Percentiles rank a stretch among this genome's conserved stretches.
Conservation (phyloP, 30 jellyfish, hydroid and myxozoan genomes). For the Pelagia noctiluca region DNA sequence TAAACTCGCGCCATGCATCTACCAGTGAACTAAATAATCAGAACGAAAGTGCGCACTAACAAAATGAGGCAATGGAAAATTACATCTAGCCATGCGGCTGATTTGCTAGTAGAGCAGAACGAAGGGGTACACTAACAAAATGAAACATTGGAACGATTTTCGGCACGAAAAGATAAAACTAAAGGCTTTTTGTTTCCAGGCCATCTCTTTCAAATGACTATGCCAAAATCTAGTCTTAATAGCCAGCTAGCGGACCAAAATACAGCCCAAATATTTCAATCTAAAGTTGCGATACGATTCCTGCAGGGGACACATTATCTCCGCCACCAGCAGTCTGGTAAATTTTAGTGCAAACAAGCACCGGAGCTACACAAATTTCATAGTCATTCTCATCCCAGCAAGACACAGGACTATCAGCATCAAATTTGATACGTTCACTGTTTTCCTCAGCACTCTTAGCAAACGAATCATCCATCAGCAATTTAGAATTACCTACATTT, state of each 20-base stretch:
- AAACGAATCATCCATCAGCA: conserved; percentile 95
- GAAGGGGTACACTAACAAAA: no score
- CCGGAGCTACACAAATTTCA: conserved; percentile 95
- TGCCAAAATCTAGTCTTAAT: no score
- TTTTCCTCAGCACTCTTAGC: conserved; percentile 59
- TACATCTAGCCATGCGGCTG: no score
- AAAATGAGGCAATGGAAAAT: no score
- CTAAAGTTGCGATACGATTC: conserved; percentile 71
- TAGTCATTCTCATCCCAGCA: conserved; percentile 95
- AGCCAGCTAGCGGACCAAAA: background rate
- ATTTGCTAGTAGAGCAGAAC: no score
- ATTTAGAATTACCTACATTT: conserved; percentile 66
- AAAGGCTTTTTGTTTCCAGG: conserved; percentile 2
- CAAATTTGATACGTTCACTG: conserved; percentile 66
- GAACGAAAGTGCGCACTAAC: no score
- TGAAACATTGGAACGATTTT: no score
- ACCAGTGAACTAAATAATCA: no score
- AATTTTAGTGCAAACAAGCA: conserved; percentile 88
- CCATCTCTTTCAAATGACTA: no score
- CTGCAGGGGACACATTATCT: conserved; percentile 92
- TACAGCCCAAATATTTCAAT: background rate
- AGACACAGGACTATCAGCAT: conserved; percentile 82
- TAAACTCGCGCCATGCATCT: no score
- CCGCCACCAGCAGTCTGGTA: conserved; percentile 97
- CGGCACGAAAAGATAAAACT: no score